Percentiles rank a stretch among this genome's conserved stretches.
Evolutionary conservation across 2,797 vertebrate genomes (phyloP).

Genomic region (Pipistrellus pipistrellus): DNA sequence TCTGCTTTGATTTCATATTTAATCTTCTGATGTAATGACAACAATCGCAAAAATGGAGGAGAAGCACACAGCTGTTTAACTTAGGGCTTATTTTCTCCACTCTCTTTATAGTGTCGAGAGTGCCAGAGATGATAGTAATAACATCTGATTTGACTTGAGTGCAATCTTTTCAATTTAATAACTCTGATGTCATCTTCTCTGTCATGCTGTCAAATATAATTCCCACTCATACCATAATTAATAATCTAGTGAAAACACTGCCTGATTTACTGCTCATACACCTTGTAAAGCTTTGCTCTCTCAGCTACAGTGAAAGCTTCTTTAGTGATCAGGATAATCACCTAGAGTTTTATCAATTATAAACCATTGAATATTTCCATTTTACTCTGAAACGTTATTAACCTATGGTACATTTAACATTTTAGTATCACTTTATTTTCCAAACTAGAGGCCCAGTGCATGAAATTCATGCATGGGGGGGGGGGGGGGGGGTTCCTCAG

Average conservation of each 20-base stretch:
- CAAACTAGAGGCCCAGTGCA: too few species aligned
- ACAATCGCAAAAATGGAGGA: not conserved
- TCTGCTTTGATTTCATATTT: conserved; percentile 65
- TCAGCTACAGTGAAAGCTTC: conserved; percentile 58
- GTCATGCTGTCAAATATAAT: conserved; percentile 28
- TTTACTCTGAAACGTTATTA: not conserved
- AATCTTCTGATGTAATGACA: conserved; percentile 61
- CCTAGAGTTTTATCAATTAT: not conserved
- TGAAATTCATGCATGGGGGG: too few species aligned
- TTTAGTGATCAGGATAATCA: not conserved
- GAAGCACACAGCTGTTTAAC: conserved; percentile 49
- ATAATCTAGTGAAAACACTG: conserved; percentile 77
- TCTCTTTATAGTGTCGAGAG: conserved; percentile 48
- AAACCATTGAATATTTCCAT: not conserved
- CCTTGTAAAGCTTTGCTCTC: conserved; percentile 33
- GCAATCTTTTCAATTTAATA: conserved; percentile 70
- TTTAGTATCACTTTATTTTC: too few species aligned
- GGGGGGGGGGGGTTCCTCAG: too few species aligned
- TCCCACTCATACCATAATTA: conserved; percentile 54
- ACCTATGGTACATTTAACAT: not conserved
- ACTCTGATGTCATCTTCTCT: conserved; percentile 76
- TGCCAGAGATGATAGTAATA: conserved; percentile 28
- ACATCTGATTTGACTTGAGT: conserved; percentile 73
- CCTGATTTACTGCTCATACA: conserved; percentile 51
- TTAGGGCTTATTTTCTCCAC: conserved; percentile 22